These are phyloP conservation scores for Phaedon cochleariae DNA, from an alignment of 2,888 invertebrate genomes.

Conservation along the genomic window DNA sequence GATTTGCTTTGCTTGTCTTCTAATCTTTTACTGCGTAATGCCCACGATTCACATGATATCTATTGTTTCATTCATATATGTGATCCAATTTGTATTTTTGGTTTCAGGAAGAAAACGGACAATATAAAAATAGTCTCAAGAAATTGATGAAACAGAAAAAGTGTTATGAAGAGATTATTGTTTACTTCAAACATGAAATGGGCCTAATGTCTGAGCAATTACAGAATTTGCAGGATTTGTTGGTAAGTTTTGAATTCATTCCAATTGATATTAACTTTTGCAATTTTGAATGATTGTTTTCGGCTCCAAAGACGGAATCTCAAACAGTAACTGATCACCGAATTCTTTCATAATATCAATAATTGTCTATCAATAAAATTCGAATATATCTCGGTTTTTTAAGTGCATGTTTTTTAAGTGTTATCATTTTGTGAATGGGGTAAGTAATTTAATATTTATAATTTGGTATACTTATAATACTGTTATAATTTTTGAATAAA, in stretches of 20 bases:
- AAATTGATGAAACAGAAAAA: constrained; percentile 49
- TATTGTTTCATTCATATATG: background rate
- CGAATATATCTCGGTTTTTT: too few relatives aligned
- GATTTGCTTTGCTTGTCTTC: constrained; percentile 7
- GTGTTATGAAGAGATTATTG: constrained; percentile 51
- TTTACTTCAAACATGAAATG: constrained; percentile 55
- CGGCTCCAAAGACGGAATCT: too few relatives aligned
- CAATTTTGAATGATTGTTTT: background rate
- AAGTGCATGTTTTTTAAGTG: too few relatives aligned
- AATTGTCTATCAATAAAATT: too few relatives aligned
- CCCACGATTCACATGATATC: background rate
- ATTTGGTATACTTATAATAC: too few relatives aligned
- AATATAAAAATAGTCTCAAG: constrained; percentile 40
- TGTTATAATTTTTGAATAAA: too few relatives aligned
- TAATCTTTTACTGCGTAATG: constrained; percentile 13
- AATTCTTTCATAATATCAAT: too few relatives aligned
- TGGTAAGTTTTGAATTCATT: constrained; percentile 45
- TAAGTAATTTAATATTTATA: too few relatives aligned
- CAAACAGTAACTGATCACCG: too few relatives aligned
- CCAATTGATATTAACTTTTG: background rate
- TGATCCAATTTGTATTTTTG: background rate
- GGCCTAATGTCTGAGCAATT: constrained; percentile 52
- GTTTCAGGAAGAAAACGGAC: constrained; percentile 40
- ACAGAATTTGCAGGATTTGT: constrained; percentile 51
- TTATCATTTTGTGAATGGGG: too few relatives aligned